Percentiles rank a stretch among this genome's conserved stretches.
phyloP scores from a whole-genome alignment of 2,888 invertebrate genomes.

The Mesoligia furuncula region DNA sequence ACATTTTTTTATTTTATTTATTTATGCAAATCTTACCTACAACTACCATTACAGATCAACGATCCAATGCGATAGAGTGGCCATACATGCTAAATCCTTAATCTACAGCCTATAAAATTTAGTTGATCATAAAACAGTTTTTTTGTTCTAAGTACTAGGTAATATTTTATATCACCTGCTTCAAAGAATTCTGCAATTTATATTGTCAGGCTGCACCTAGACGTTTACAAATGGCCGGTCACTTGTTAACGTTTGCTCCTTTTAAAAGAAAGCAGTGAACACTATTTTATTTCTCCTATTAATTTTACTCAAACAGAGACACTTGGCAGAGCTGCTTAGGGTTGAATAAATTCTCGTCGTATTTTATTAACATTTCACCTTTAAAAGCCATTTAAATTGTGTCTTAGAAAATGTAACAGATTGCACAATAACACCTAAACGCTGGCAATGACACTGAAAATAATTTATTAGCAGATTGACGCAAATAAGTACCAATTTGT shows the following conservation, averaged over 20 bases:
- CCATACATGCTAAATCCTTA: too few species aligned
- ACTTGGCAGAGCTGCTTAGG: neutral
- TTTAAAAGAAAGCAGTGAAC: slow-evolving; percentile 44
- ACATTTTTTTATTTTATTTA: too few species aligned
- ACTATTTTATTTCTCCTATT: slow-evolving; percentile 34
- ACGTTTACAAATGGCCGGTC: slow-evolving; percentile 56
- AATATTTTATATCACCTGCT: slow-evolving; percentile 34
- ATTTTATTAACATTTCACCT: slow-evolving; percentile 15
- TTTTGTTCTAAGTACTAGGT: neutral
- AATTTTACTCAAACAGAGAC: slow-evolving; percentile 24
- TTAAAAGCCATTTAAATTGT: neutral
- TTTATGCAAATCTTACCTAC: too few species aligned
- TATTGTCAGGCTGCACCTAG: slow-evolving; percentile 35
- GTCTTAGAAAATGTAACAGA: neutral
- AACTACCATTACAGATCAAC: too few species aligned
- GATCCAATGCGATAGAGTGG: too few species aligned
- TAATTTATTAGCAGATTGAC: neutral
- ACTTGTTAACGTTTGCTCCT: slow-evolving; percentile 56
- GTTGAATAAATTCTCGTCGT: slow-evolving; percentile 17
- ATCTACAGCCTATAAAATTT: too few species aligned
- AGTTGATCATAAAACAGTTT: too few species aligned
- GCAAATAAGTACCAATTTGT: neutral
- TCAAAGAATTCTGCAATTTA: slow-evolving; percentile 46
- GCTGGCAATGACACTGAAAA: neutral
- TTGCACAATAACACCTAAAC: neutral